Conservation (phyloP, 2,113 vertebrate genomes). For the Elgaria multicarinata region DNA sequence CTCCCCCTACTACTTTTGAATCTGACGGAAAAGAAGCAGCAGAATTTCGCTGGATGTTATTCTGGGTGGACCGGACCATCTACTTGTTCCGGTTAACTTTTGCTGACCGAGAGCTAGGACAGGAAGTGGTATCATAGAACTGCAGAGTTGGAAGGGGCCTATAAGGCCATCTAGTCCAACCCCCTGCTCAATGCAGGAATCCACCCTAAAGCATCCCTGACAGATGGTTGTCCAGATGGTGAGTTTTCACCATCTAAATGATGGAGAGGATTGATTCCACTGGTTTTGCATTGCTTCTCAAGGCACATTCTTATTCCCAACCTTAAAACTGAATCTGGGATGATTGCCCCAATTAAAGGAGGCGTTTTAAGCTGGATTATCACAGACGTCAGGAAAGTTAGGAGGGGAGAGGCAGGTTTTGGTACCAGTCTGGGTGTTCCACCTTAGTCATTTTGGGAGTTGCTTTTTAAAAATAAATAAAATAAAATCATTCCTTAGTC, state of each 20-base stretch:
- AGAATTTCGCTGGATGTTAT: not conserved
- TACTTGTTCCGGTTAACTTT: not conserved
- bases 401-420: conserved; percentile 58
- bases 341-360: not conserved
- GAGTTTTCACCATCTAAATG: not conserved
- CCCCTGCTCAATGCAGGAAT: too few relatives aligned
- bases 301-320: not conserved
- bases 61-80: not conserved
- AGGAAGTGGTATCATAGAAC: not conserved
- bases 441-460: conserved; percentile 72
- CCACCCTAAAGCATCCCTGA: too few relatives aligned
- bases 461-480: conserved; percentile 30
- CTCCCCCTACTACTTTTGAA: not conserved
- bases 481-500: conserved; percentile 75
- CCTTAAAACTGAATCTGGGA: conserved; percentile 8
- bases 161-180: too few relatives aligned
- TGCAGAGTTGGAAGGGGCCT: too few relatives aligned
- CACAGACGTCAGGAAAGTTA: conserved; percentile 58
- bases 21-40: not conserved
- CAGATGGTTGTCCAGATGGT: too few relatives aligned
- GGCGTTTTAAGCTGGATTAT: conserved; percentile 33
- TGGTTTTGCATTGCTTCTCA: too few relatives aligned
- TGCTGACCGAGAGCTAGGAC: not conserved
- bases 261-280: not conserved
- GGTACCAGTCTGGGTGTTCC: conserved; percentile 64